Evolutionary conservation across 2,888 invertebrate species (phyloP), one percentile per base, ranked within the genome.

Genomic region (Venustoraphidia nigricollis): DNA sequence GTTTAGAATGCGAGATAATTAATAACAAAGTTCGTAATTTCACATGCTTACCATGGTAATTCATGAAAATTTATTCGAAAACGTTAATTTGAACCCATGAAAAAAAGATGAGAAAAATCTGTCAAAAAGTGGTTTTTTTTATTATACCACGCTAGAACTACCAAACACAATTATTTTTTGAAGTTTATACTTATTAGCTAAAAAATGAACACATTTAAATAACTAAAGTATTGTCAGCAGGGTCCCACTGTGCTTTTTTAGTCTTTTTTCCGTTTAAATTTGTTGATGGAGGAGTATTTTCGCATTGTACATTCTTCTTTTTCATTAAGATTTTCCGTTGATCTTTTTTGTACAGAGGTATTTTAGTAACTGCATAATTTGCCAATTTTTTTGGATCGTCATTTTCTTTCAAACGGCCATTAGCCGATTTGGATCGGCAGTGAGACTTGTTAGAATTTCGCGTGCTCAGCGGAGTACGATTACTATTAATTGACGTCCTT

Each of bases 201-300:
- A 17, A 17, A 27, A 27, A 6, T 27, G 27, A 27, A 27, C 27
- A 27, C 27, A 6, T 27, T 55, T 61, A 66, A 55, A 66, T 64
- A 47, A 65, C 56, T 47, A 66, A 49, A 34, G 66, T 66, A 48
- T 60, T 61, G 54, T 66, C 64, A 41, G 59, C 57, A 42, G 13
- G 14, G 51, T 64, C 64, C 66, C 66, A 66, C 27, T 61, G 60
- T 5, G 59, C 52, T 49, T 55, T 58, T 52, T 55, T 60, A 11
- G 49, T 34, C 51, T 56, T 58, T 44, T 14, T 41, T 50, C 53
- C 54, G 34, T 46, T 41, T n/a, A 40, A 13, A 45, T 54, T 54
- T 46, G 53, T 54, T 43, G 52, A 58, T 34, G 66, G 66, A 10
- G 65, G 64, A 34, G 63, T 65, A 53, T 66, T 66, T 53, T 66